A percentile compares a stretch with the other conserved stretches of the same genome.
Evolutionary conservation across 2,113 vertebrate species (phyloP).

Genomic region (Balaeniceps rex): DNA sequence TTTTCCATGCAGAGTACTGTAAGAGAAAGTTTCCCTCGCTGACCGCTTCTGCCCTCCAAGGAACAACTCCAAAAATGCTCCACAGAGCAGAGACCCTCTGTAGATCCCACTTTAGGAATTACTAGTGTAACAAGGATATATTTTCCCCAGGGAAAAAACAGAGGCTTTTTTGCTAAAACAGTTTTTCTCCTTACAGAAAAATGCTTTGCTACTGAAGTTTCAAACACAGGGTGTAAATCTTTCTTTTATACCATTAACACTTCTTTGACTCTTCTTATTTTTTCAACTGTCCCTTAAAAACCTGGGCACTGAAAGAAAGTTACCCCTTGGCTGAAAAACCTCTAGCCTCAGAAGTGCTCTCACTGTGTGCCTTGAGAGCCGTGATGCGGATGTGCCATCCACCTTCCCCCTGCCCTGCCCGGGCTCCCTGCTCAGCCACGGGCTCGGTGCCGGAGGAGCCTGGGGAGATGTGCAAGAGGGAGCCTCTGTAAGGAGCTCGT

Average conservation of each 20-base stretch:
- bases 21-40: neutral
- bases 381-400: neutral
- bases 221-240: neutral
- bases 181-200: neutral
- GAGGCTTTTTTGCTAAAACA: neutral
- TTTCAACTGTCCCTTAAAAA: neutral
- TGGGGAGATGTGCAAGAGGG: neutral
- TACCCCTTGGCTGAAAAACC: neutral
- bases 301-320: neutral
- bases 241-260: neutral
- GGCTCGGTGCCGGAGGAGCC: neutral
- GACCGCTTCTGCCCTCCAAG: neutral
- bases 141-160: neutral
- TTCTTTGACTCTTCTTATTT: neutral
- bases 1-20: neutral
- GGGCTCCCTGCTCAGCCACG: accelerated
- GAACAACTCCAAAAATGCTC: neutral
- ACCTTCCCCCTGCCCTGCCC: neutral
- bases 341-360: neutral
- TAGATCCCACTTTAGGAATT: neutral
- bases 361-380: accelerated
- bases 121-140: neutral
- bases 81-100: neutral
- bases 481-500: neutral
- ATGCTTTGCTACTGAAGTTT: neutral